phyloP scores from a whole-genome alignment of 2,888 invertebrate genomes.

The Neoaliturus tenellus region DNA sequence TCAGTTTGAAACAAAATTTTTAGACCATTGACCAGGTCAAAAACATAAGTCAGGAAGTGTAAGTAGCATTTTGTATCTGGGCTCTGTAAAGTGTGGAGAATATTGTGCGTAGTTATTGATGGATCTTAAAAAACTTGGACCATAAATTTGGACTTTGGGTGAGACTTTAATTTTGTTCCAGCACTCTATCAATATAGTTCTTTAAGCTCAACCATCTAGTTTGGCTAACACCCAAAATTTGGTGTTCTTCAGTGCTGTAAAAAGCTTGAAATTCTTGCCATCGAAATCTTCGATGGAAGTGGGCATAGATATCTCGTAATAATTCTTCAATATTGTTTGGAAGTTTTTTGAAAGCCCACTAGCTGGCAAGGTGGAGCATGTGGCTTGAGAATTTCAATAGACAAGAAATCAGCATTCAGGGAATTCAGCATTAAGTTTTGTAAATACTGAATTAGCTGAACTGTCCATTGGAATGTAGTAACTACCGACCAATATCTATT shows the following conservation, averaged over 20 bases:
- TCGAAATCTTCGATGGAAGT: not conserved
- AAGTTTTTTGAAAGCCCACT: not conserved
- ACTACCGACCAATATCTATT: too few species aligned
- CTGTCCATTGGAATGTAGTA: not conserved
- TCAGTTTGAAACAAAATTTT: slow-evolving; percentile 5
- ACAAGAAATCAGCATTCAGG: not conserved
- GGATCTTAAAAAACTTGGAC: not conserved
- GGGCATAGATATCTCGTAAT: not conserved
- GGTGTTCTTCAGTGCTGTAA: not conserved
- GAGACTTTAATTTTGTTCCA: not conserved
- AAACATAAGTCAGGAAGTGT: not conserved
- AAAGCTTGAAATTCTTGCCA: not conserved
- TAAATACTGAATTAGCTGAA: not conserved
- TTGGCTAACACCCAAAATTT: not conserved
- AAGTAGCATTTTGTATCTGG: not conserved
- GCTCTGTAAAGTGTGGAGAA: not conserved
- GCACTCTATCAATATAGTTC: not conserved
- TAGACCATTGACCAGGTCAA: not conserved
- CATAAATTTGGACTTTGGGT: not conserved
- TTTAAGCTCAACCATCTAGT: not conserved
- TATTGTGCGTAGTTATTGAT: not conserved
- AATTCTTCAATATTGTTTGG: not conserved
- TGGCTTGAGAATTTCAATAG: not conserved
- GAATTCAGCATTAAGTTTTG: not conserved
- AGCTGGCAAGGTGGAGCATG: not conserved